Base-by-base conservation (phyloP, 2,797 vertebrate species). In the Scarus forsteni region DNA sequence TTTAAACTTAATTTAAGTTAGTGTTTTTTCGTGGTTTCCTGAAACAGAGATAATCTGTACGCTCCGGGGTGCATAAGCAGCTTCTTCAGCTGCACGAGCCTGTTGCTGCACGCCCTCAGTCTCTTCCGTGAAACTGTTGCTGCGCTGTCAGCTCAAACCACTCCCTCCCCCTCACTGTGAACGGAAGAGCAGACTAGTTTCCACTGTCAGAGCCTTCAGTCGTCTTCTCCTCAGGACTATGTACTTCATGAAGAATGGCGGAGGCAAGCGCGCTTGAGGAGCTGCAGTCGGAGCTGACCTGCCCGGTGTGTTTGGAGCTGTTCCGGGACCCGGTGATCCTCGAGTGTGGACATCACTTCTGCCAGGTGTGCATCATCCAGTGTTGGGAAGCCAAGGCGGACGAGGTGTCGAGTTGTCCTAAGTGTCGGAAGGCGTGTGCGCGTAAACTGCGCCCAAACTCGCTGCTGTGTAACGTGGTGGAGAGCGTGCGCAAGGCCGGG, bases 331-430 rank as follows among this genome's bases (percentile, higher is more conserved):
- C 94, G 0, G 93, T 94, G 35, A 93, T 94, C 63, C 90, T 95
- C 39, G 92, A 93, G 18, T 95, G 94, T 80, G 94, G 93, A 1
- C 94, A 95, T 67, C 93, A 95, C 80, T 95, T 93, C 43, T 95
- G 94, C 73, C 88, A 89, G 55, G 75, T 62, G 51, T 95, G 94
- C 86, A 95, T 95, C 73, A 56, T 89, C 48, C 90, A 89, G 57
- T 93, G 92, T 79, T 94, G 93, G 94, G 92, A 92, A 3, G 91
- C 79, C 69, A 94, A 92, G 34, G 74, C 89, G 12, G 92, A 93
- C 61, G 93, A 94, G 63, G 46, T 81, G 16, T 79, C 84, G 8
- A 92, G 61, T 10, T 94, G 94, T 19, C 94, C 93, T 0, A 91
- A 94, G 88, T 94, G 93, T 45, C 70, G 93, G 10, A 93, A 94